Evolutionary conservation across 2,888 invertebrate species (phyloP).

Genomic region (Cerastis leucographa): DNA sequence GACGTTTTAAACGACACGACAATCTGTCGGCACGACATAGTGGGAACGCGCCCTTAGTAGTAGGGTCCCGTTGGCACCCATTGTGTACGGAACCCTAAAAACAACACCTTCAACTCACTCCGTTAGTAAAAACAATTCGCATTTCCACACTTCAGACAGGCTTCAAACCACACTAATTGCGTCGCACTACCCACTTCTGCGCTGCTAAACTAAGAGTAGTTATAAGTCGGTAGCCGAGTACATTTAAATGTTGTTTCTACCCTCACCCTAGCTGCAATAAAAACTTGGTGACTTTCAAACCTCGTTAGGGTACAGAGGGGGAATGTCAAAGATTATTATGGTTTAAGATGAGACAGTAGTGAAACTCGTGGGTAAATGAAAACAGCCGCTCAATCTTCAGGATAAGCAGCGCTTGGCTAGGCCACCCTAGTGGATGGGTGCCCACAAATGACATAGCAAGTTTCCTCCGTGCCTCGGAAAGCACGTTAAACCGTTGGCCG

Average conservation of each 20-base stretch:
- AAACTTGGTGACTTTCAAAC: constrained; percentile 38
- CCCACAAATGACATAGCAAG: too few relatives aligned
- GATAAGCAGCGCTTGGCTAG: neutral
- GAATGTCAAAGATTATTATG: constrained; percentile 34
- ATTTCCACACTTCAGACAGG: constrained; percentile 16
- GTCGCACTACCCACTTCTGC: constrained; percentile 25
- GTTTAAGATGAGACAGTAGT: constrained; percentile 27
- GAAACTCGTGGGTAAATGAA: too few relatives aligned
- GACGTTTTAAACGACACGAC: too few relatives aligned
- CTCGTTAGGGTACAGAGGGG: constrained; percentile 41
- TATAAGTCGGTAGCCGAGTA: neutral
- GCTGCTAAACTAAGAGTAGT: constrained; percentile 30
- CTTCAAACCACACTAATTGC: constrained; percentile 50
- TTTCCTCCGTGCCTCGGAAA: too few relatives aligned
- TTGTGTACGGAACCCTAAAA: neutral
- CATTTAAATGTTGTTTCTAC: constrained; percentile 49
- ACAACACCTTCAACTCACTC: neutral
- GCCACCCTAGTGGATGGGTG: too few relatives aligned
- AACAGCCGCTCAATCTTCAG: neutral
- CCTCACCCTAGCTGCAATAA: constrained; percentile 36
- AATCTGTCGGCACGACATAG: too few relatives aligned
- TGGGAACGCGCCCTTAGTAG: too few relatives aligned
- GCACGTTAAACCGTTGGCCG: too few relatives aligned
- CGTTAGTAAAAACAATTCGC: neutral
- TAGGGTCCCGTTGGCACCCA: too few relatives aligned